Evolutionary conservation across 1,140 invertebrate species (phyloP).

Genomic region (Caerostris darwini): DNA sequence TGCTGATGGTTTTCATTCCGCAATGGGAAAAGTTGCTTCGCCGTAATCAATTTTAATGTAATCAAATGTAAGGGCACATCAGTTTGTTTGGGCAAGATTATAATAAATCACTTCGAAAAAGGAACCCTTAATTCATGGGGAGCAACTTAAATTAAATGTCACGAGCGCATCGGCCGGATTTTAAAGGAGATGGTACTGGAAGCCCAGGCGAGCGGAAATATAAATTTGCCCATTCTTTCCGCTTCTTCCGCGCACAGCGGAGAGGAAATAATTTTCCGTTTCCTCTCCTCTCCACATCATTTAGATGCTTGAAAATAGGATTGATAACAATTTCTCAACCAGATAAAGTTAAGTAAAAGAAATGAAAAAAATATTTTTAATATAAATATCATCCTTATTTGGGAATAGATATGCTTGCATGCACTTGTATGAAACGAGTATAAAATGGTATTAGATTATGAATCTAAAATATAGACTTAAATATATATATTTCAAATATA

Average conservation of each 20-base stretch:
- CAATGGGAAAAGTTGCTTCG: neutral
- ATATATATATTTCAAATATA: too few relatives aligned
- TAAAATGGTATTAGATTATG: too few relatives aligned
- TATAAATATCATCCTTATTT: too few relatives aligned
- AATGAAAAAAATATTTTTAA: too few relatives aligned
- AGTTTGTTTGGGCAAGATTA: neutral
- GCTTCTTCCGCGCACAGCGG: neutral
- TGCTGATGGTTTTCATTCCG: neutral
- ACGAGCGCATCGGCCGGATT: neutral
- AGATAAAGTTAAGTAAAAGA: too few relatives aligned
- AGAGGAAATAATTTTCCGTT: neutral
- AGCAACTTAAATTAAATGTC: neutral
- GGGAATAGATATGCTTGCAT: too few relatives aligned
- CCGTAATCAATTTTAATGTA: neutral
- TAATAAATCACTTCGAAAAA: neutral
- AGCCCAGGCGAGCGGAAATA: neutral
- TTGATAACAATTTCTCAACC: too few relatives aligned
- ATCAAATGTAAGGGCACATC: neutral
- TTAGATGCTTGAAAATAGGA: too few relatives aligned
- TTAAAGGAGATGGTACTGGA: neutral
- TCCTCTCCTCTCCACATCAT: too few relatives aligned
- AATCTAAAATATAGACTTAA: too few relatives aligned
- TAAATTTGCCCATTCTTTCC: neutral
- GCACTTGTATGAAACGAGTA: too few relatives aligned
- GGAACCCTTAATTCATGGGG: neutral